Conservation (phyloP, 2,888 invertebrate species). For the Spialia ferax region DNA sequence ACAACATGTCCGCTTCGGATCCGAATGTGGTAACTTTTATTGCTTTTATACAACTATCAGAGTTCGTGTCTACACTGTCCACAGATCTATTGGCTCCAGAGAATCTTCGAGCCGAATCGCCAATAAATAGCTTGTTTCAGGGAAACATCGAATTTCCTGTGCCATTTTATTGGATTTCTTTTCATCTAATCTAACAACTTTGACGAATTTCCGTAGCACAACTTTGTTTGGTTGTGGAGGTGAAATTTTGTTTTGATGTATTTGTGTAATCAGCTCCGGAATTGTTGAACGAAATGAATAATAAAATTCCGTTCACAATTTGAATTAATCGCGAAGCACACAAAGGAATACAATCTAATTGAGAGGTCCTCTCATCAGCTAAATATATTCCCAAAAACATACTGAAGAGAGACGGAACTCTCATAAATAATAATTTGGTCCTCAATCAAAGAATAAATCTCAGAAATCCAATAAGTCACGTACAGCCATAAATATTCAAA, state of each 20-base stretch:
- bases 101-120: slow-evolving; percentile 71
- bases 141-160: slow-evolving; percentile 68
- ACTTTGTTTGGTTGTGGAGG: neutral
- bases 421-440: slow-evolving; percentile 7
- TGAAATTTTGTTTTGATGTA: neutral
- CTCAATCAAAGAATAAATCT: slow-evolving; percentile 37
- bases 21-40: slow-evolving; percentile 75
- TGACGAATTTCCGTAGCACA: neutral
- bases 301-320: neutral
- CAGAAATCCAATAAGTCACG: slow-evolving; percentile 41
- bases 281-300: neutral
- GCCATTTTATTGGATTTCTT: slow-evolving; percentile 69
- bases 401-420: neutral
- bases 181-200: slow-evolving; percentile 1
- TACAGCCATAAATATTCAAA: slow-evolving; percentile 40
- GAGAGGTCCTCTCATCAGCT: neutral
- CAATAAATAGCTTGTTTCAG: slow-evolving; percentile 75
- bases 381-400: neutral
- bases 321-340: neutral
- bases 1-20: slow-evolving; percentile 63
- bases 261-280: neutral
- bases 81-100: slow-evolving; percentile 69
- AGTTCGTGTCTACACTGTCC: slow-evolving; percentile 73
- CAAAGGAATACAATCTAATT: neutral
- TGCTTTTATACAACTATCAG: slow-evolving; percentile 70